phyloP scores from a whole-genome alignment of 2,888 invertebrate genomes.

The Agriopis aurantiaria region DNA sequence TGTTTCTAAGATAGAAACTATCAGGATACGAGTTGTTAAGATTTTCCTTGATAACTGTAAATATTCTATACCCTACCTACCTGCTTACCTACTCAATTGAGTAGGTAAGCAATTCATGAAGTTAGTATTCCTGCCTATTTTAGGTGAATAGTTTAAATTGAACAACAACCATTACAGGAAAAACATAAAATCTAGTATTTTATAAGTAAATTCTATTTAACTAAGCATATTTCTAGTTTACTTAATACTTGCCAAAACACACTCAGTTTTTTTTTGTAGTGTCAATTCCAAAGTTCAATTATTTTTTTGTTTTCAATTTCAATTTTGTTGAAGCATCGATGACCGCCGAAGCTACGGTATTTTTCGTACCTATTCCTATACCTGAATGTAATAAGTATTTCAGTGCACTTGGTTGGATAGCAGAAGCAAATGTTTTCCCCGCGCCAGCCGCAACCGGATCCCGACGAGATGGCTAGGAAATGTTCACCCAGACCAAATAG shows the following conservation, averaged over 20 bases:
- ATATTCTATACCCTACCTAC: too few relatives aligned
- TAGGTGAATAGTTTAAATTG: too few relatives aligned
- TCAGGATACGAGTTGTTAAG: slow-evolving; percentile 32
- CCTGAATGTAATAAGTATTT: slow-evolving; percentile 40
- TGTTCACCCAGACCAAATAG: slow-evolving; percentile 79
- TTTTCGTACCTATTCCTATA: slow-evolving; percentile 5
- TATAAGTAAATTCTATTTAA: too few relatives aligned
- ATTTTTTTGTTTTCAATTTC: slow-evolving; percentile 21
- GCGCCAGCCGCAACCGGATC: slow-evolving; percentile 66
- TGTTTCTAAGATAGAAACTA: slow-evolving; percentile 30
- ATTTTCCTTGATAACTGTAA: slow-evolving; percentile 26
- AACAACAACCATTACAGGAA: too few relatives aligned
- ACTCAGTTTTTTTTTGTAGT: background rate
- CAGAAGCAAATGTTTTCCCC: slow-evolving; percentile 62
- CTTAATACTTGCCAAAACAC: background rate
- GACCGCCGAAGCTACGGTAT: slow-evolving; percentile 18
- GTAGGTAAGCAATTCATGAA: background rate
- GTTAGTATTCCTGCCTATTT: background rate
- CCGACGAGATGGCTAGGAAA: slow-evolving; percentile 73
- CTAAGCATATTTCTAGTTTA: too few relatives aligned
- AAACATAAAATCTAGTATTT: too few relatives aligned
- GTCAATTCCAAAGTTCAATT: slow-evolving; percentile 4
- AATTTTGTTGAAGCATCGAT: slow-evolving; percentile 23
- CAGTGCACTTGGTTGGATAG: slow-evolving; percentile 53
- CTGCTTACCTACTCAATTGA: too few relatives aligned